phyloP scores from a whole-genome alignment of 2,113 vertebrate species.

The Asarcornis scutulata region DNA sequence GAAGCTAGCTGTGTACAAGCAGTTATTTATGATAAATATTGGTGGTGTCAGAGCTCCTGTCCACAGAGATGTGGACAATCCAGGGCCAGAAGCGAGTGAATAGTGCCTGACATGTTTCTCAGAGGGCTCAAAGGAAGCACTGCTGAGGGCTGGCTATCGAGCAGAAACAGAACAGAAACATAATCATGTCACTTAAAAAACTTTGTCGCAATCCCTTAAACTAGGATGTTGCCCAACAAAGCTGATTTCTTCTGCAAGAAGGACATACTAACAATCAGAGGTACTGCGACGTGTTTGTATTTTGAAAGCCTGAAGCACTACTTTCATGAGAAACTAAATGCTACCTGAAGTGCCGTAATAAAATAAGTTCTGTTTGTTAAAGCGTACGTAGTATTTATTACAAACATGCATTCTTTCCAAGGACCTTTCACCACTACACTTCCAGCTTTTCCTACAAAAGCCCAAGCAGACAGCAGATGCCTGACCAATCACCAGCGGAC shows the following conservation, averaged over 20 bases:
- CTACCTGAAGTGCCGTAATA: neutral
- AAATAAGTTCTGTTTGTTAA: constrained; percentile 16
- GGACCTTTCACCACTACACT: neutral
- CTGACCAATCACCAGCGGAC: accelerated
- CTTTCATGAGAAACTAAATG: neutral
- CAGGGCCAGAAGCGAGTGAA: accelerated
- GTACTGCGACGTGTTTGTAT: neutral
- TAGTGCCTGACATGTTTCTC: neutral
- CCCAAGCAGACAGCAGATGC: neutral
- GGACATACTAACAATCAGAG: neutral
- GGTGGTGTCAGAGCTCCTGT: neutral
- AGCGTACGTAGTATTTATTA: neutral
- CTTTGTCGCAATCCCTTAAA: neutral
- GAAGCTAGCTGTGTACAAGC: neutral
- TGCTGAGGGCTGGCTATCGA: neutral
- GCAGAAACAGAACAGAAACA: neutral
- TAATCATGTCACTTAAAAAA: neutral
- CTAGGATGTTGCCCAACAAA: neutral
- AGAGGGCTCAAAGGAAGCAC: neutral
- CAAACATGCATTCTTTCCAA: neutral
- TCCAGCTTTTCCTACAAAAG: neutral
- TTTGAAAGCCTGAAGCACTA: neutral
- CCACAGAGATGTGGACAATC: neutral
- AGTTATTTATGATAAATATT: accelerated
- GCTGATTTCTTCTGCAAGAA: neutral